Evolutionary conservation across 2,113 vertebrate genomes (phyloP).

Genomic region (Podiceps cristatus): DNA sequence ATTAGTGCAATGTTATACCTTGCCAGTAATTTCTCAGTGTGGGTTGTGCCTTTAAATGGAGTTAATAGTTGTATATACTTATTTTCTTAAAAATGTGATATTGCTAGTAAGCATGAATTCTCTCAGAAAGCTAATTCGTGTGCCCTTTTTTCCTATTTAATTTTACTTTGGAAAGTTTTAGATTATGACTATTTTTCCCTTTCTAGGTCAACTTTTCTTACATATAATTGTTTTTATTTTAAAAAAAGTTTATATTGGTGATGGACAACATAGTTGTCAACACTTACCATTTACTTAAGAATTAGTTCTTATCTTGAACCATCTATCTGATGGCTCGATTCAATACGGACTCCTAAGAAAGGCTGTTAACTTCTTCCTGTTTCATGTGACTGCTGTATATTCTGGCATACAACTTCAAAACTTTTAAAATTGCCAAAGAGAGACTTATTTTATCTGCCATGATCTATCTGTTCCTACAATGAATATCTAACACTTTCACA

Average conservation of each 20-base stretch:
- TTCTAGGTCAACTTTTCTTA: not conserved
- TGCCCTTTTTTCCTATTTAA: not conserved
- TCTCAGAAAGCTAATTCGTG: not conserved
- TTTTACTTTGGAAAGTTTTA: not conserved
- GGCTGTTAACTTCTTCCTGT: not conserved
- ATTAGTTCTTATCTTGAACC: not conserved
- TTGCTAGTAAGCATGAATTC: not conserved
- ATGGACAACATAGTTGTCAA: not conserved
- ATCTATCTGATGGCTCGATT: not conserved
- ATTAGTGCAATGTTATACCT: conserved; percentile 28
- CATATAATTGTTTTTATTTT: not conserved
- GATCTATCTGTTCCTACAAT: not conserved
- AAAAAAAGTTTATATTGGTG: not conserved
- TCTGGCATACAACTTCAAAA: not conserved
- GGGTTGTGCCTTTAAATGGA: conserved; percentile 22
- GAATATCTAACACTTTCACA: not conserved
- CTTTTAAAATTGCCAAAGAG: not conserved
- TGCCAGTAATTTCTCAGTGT: conserved; percentile 37
- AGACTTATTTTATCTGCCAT: not conserved
- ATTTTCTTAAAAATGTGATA: not conserved
- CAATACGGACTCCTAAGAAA: not conserved
- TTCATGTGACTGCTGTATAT: not conserved
- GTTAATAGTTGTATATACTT: not conserved
- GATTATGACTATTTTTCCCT: not conserved
- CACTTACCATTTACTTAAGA: not conserved